Evolutionary conservation across 2,888 invertebrate species (phyloP), one percentile per base, ranked within the genome.

Genomic region (Monochamus alternatus): DNA sequence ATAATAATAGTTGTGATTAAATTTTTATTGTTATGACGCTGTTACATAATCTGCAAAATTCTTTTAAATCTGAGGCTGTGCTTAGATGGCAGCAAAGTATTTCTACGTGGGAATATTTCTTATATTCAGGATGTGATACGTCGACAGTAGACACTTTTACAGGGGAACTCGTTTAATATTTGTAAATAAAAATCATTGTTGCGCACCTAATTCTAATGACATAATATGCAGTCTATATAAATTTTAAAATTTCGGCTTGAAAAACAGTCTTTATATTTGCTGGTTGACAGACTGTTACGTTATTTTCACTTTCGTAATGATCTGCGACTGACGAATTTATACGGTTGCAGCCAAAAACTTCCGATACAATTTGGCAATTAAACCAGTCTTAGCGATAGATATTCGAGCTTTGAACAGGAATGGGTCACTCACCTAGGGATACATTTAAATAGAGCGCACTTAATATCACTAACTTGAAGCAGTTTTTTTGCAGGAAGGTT

Each of bases 391-490:
- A 4, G 38, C 38, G 38, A 38, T 4, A 38, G 22, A 44, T 51
- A 65, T 51, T 22, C 22, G 22, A 22, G 12, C 10, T 12, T 52
- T 32, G 9, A 32, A 14, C 9, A 3, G 31, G 22, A 43, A 47
- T 31, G 9, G 38, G 51, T 70, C 30, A 78, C 81, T 81, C 73
- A 81, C 81, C 81, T 70, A 64, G 52, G 30, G 47, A 14, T 47
- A 77, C 63, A 73, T 51, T 74, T 52, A 76, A 76, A 79, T 78
- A 81, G 69, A 81, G 63, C 55, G 80, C 76, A 78, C 79, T 75
- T 70, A 82, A 73, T 69, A 81, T 55, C 65, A 80, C 71, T 60
- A 76, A 75, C 73, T 68, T 75, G 62, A 71, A 30, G 65, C 73
- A 72, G 63, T 73, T 70, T 43, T 73, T 77, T 71, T 55, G 78